Percentiles rank a stretch among this genome's conserved stretches.
phyloP scores from a whole-genome alignment of 2,888 invertebrate genomes.

The Hemicrepidius hirtus region DNA sequence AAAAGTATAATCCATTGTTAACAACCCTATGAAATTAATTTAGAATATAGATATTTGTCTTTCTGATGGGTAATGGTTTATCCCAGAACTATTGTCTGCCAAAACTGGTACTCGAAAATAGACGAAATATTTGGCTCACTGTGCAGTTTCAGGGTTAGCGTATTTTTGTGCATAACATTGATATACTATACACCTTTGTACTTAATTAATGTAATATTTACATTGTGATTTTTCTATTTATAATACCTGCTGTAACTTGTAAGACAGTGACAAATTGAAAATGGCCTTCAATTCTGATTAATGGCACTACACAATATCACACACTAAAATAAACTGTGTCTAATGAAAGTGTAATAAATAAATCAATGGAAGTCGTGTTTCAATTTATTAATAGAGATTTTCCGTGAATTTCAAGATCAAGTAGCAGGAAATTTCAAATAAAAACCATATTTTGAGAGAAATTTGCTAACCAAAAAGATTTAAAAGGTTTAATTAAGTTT shows the following conservation, averaged over 20 bases:
- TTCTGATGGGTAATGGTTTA: conserved; percentile 26
- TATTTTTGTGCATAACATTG: conserved; percentile 38
- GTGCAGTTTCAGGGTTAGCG: conserved; percentile 56
- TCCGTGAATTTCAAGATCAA: too few relatives aligned
- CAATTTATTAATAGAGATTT: too few relatives aligned
- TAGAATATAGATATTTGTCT: background rate
- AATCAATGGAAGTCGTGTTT: too few relatives aligned
- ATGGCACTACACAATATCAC: too few relatives aligned
- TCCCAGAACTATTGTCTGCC: conserved; percentile 56
- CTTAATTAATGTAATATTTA: background rate
- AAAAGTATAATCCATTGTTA: too few relatives aligned
- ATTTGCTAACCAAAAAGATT: too few relatives aligned
- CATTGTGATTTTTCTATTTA: background rate
- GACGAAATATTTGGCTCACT: conserved; percentile 57
- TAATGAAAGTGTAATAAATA: too few relatives aligned
- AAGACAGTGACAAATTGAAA: background rate
- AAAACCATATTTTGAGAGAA: too few relatives aligned
- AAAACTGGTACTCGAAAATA: conserved; percentile 58
- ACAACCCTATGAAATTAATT: too few relatives aligned
- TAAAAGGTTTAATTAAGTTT: too few relatives aligned
- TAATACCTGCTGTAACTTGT: background rate
- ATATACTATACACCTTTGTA: background rate
- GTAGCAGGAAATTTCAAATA: too few relatives aligned
- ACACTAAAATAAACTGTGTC: too few relatives aligned
- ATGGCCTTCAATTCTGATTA: background rate